Percentiles rank a stretch among this genome's conserved stretches.
Evolutionary conservation across 2,797 vertebrate genomes (phyloP).

Genomic region (Fistularia commersonii): DNA sequence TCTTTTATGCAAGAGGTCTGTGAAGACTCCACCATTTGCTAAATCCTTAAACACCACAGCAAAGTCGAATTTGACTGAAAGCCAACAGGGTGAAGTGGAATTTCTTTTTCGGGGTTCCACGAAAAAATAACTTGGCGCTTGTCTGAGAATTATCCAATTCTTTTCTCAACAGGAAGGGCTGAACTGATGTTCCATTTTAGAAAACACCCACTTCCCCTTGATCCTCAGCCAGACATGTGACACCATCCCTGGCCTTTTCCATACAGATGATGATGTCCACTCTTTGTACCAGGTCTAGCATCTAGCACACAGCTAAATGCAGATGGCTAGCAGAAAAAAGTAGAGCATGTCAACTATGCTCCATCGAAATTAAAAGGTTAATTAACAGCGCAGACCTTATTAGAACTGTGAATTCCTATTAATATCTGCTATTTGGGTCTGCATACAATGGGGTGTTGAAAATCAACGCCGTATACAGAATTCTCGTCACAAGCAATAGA

Average conservation of each 20-base stretch:
- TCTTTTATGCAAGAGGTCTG: conserved; percentile 33
- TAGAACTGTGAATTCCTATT: conserved; percentile 32
- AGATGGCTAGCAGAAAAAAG: conserved; percentile 27
- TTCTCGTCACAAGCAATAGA: too few relatives aligned
- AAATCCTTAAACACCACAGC: conserved; percentile 41
- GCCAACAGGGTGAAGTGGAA: conserved; percentile 36
- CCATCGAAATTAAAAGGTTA: conserved; percentile 37
- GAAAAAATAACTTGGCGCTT: conserved; percentile 23
- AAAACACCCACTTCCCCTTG: conserved; percentile 70
- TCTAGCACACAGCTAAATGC: conserved; percentile 31
- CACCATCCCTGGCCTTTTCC: conserved; percentile 56
- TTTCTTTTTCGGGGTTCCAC: conserved; percentile 53
- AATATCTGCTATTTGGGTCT: conserved; percentile 25
- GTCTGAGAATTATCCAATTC: conserved; percentile 51
- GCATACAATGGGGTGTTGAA: neutral
- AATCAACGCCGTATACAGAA: too few relatives aligned
- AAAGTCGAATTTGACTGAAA: conserved; percentile 5
- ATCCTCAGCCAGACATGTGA: conserved; percentile 52
- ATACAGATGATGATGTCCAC: conserved; percentile 31
- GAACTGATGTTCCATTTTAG: conserved; percentile 70
- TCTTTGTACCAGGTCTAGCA: conserved; percentile 3
- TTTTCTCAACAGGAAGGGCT: conserved; percentile 74
- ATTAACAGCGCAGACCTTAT: conserved; percentile 36
- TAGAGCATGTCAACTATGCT: conserved; percentile 29
- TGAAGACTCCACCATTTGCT: conserved; percentile 22